A percentile compares a stretch with the other conserved stretches of the same genome.
These are phyloP conservation scores for Scomber scombrus DNA, from an alignment of 2,113 vertebrate genomes.

Conservation along the genomic window DNA sequence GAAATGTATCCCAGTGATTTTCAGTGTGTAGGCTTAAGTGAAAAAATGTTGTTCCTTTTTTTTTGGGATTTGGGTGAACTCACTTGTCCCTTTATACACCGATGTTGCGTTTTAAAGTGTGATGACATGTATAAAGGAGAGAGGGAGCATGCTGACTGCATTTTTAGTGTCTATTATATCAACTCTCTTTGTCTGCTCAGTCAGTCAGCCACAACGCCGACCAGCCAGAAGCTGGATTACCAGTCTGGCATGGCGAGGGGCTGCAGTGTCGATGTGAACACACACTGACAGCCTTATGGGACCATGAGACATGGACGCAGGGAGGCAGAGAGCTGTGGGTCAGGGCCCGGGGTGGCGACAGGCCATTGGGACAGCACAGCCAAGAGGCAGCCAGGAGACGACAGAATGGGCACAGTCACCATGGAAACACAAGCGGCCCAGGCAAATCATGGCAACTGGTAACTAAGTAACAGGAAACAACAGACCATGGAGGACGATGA, in stretches of 20 bases:
- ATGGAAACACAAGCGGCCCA: slow-evolving; percentile 87
- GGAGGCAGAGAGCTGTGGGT: slow-evolving; percentile 70
- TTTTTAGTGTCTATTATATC: slow-evolving; percentile 40
- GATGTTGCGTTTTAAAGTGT: slow-evolving; percentile 9
- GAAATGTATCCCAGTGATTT: no score
- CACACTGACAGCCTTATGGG: slow-evolving; percentile 79
- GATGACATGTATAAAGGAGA: slow-evolving; percentile 23
- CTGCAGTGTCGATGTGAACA: slow-evolving; percentile 55
- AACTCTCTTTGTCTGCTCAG: slow-evolving; percentile 56
- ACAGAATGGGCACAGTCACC: slow-evolving; percentile 85
- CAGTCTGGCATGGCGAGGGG: slow-evolving; percentile 55
- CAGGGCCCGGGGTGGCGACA: slow-evolving; percentile 74
- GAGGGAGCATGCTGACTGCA: slow-evolving; percentile 33
- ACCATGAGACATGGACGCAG: slow-evolving; percentile 57
- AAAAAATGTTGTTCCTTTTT: not conserved
- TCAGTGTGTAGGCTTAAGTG: no score
- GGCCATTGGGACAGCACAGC: slow-evolving; percentile 80
- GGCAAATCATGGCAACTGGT: slow-evolving; percentile 86
- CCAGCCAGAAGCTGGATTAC: slow-evolving; percentile 76
- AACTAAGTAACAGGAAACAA: slow-evolving; percentile 89
- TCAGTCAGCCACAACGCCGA: slow-evolving; percentile 54
- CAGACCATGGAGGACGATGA: slow-evolving; percentile 76
- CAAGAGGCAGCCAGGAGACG: slow-evolving; percentile 83
- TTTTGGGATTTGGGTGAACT: not conserved
- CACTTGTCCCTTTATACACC: not conserved